These are phyloP conservation scores for Cordylochernes scorpioides DNA, from an alignment of 2,888 invertebrate genomes.

Conservation along the genomic window DNA sequence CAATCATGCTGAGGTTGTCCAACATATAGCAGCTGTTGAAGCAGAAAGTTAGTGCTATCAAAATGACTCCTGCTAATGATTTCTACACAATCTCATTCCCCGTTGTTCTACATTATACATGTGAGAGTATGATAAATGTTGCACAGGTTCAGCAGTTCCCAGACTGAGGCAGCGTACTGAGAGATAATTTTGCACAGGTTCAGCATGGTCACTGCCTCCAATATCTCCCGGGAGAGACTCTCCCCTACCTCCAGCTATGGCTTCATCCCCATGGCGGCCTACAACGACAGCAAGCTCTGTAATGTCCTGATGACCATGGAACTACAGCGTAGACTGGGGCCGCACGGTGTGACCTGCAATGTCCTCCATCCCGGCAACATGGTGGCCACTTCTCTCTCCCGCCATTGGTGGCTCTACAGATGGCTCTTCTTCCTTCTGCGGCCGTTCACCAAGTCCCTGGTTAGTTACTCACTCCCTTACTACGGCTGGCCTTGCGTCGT, in stretches of 20 bases:
- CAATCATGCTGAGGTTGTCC: too few species aligned
- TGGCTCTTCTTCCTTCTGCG: slow-evolving; percentile 48
- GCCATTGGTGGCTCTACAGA: slow-evolving; percentile 60
- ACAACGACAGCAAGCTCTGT: slow-evolving; percentile 68
- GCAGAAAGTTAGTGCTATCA: too few species aligned
- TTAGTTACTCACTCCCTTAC: too few species aligned
- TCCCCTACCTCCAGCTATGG: slow-evolving; percentile 35
- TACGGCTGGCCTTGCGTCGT: too few species aligned
- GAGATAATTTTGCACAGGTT: slow-evolving; percentile 8
- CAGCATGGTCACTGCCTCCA: slow-evolving; percentile 23
- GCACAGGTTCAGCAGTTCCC: too few species aligned
- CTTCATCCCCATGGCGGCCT: slow-evolving; percentile 57
- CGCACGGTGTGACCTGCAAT: slow-evolving; percentile 41
- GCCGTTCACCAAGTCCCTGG: slow-evolving; percentile 81
- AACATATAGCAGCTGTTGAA: too few species aligned
- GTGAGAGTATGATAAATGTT: too few species aligned
- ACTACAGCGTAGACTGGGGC: slow-evolving; percentile 39
- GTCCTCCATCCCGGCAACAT: slow-evolving; percentile 74
- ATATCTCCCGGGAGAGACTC: slow-evolving; percentile 26
- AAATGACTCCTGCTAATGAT: too few species aligned
- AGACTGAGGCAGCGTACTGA: too few species aligned
- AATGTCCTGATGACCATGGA: slow-evolving; percentile 57
- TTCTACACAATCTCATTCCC: too few species aligned
- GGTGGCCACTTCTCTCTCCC: slow-evolving; percentile 44
- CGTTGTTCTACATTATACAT: too few species aligned